phyloP scores from a whole-genome alignment of 2,113 vertebrate genomes.

The Piprites chloris region DNA sequence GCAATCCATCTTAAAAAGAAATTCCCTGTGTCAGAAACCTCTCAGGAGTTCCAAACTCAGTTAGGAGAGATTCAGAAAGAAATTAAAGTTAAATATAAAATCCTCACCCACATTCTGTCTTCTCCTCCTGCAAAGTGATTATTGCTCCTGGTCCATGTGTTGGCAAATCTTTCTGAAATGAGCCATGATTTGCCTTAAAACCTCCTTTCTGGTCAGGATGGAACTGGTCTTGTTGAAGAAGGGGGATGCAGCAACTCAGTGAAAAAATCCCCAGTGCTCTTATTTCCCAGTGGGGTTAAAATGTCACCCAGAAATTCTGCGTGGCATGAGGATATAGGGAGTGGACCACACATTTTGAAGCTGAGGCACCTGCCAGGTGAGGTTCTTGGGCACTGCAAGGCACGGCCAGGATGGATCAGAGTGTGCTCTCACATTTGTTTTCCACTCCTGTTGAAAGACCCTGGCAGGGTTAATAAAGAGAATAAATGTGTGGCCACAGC shows the following conservation, averaged over 20 bases:
- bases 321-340: background rate
- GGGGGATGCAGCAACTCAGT: background rate
- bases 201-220: background rate
- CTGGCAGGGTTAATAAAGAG: background rate
- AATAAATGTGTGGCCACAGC: background rate
- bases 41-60: background rate
- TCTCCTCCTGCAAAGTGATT: background rate
- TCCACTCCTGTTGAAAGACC: background rate
- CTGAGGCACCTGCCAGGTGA: background rate
- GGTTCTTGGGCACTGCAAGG: background rate
- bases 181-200: constrained; percentile 4
- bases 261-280: background rate
- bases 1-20: background rate
- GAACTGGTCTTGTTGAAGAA: background rate
- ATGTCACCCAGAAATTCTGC: background rate
- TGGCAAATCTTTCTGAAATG: background rate
- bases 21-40: background rate
- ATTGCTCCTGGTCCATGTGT: background rate
- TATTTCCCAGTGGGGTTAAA: background rate
- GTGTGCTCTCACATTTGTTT: background rate
- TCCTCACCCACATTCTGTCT: background rate
- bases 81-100: constrained; percentile 20
- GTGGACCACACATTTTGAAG: background rate
- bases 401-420: background rate
- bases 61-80: background rate